Conservation (phyloP, 2,888 invertebrate species). For the Epiblema foenella region DNA sequence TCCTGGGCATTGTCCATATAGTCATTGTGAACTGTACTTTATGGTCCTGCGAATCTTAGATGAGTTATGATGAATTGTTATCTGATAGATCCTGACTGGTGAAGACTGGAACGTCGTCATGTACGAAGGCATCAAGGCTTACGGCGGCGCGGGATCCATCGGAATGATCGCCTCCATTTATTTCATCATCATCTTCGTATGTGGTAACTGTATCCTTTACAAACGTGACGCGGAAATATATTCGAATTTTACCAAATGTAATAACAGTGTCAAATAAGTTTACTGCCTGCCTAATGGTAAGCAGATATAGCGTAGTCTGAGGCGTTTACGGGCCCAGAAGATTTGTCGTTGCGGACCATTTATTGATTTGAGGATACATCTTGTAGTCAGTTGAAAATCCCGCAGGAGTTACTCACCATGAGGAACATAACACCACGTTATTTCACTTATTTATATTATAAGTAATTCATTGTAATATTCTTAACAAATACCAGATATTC, state of each 20-base stretch:
- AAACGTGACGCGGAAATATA: not conserved
- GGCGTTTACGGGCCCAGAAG: too few species aligned
- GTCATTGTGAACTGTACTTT: too few species aligned
- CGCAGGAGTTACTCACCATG: too few species aligned
- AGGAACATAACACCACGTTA: too few species aligned
- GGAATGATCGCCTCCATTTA: conserved; percentile 98
- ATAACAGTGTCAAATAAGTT: too few species aligned
- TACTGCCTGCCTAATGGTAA: too few species aligned
- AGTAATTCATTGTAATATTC: conserved; percentile 50
- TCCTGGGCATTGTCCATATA: too few species aligned
- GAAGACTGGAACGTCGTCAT: conserved; percentile 99
- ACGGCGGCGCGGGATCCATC: conserved; percentile 96
- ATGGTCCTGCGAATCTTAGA: too few species aligned
- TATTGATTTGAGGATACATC: too few species aligned
- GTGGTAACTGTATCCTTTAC: conserved; percentile 97
- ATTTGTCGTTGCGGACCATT: too few species aligned
- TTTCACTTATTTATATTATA: conserved; percentile 24
- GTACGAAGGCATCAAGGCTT: conserved; percentile 99
- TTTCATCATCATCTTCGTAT: conserved; percentile 99
- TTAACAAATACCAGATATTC: conserved; percentile 88
- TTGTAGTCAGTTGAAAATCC: too few species aligned
- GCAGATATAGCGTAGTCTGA: too few species aligned
- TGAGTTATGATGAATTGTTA: not conserved
- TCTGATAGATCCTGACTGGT: conserved; percentile 96
- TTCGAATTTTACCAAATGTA: not conserved